Conservation (phyloP, 2,113 vertebrate species). For the Nothobranchius kuhntae region DNA sequence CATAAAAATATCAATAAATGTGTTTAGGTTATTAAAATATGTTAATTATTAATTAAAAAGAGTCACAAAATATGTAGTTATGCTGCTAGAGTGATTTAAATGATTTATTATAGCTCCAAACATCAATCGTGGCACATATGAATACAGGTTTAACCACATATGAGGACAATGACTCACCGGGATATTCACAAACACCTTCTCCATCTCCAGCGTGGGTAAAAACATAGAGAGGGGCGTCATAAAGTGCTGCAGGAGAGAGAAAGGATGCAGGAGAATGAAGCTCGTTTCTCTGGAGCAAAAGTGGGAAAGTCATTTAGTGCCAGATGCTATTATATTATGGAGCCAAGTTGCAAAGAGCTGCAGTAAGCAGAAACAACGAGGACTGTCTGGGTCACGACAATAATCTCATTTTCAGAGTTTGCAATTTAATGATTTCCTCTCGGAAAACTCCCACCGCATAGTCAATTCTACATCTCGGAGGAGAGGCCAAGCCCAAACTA, state of each 20-base stretch:
- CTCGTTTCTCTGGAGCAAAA: slow-evolving; percentile 30
- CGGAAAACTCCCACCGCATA: slow-evolving; percentile 26
- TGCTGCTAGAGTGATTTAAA: too few relatives aligned
- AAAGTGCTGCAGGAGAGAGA: slow-evolving; percentile 85
- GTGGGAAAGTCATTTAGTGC: slow-evolving; percentile 54
- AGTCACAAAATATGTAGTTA: too few relatives aligned
- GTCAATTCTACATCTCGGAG: slow-evolving; percentile 52
- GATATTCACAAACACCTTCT: slow-evolving; percentile 95
- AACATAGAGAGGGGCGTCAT: slow-evolving; percentile 91
- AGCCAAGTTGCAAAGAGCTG: slow-evolving; percentile 50
- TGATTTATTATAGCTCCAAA: too few relatives aligned
- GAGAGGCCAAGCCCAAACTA: slow-evolving; percentile 44
- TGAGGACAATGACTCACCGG: slow-evolving; percentile 80
- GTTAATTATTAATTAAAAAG: too few relatives aligned
- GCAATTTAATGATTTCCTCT: slow-evolving; percentile 70
- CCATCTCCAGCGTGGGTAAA: slow-evolving; percentile 84
- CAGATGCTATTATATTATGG: slow-evolving; percentile 44
- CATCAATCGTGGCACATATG: too few relatives aligned
- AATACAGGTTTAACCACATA: too few relatives aligned
- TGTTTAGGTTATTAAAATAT: too few relatives aligned
- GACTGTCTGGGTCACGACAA: slow-evolving; percentile 58
- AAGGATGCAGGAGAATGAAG: slow-evolving; percentile 30
- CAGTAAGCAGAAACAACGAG: slow-evolving; percentile 65
- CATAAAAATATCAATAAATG: too few relatives aligned
- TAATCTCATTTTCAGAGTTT: slow-evolving; percentile 72